A percentile compares a stretch with the other conserved stretches of the same genome.
Conservation (phyloP, 2,797 vertebrate species). For the Pitangus sulphuratus region DNA sequence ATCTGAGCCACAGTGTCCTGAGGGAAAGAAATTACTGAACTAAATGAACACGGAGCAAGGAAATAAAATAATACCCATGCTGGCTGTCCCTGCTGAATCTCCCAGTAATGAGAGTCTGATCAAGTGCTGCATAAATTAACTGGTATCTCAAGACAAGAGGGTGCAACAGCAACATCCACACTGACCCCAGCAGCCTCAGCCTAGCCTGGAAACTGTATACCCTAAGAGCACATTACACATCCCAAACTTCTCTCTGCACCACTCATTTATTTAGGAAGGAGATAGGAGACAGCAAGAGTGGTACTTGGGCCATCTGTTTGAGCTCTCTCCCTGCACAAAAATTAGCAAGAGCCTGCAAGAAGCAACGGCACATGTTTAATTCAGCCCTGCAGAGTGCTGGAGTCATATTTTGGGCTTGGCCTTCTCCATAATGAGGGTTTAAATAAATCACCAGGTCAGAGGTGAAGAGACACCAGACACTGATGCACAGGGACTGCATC, state of each 20-base stretch:
- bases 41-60: neutral
- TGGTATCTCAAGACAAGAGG: neutral
- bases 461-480: neutral
- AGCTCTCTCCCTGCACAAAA: neutral
- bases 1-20: neutral
- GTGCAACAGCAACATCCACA: neutral
- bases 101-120: neutral
- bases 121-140: conserved; percentile 18
- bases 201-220: neutral
- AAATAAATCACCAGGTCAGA: conserved; percentile 16
- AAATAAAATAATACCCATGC: neutral
- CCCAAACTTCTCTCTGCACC: conserved; percentile 3
- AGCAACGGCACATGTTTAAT: conserved; percentile 24
- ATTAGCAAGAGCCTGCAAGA: conserved; percentile 9
- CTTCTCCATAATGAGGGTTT: neutral
- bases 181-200: neutral
- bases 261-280: conserved; percentile 38
- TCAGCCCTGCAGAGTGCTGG: neutral
- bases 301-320: conserved; percentile 17
- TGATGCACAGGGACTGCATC: neutral
- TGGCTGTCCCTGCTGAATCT: conserved; percentile 34
- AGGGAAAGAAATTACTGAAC: conserved; percentile 37
- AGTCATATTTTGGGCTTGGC: conserved; percentile 4
- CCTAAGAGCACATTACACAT: neutral
- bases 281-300: neutral